Base-by-base conservation (phyloP, 2,888 invertebrate genomes). In the Cabera pusaria region DNA sequence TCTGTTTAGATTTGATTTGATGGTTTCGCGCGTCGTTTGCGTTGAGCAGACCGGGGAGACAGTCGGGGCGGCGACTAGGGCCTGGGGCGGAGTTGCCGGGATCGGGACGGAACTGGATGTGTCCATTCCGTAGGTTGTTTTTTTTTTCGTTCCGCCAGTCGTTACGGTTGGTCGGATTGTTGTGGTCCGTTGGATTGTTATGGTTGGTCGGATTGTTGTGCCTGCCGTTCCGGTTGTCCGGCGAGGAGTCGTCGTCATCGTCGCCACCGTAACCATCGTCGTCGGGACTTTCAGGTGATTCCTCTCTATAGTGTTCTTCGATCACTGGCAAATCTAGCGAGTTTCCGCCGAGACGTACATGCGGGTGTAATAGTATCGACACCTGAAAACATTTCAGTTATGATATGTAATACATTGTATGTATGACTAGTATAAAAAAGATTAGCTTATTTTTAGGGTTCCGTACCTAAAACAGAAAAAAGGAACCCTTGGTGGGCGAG, bases 301-400 rank as follows among this genome's bases (percentile, higher is more conserved):
- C 81, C 18, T 82, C 81, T 2, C 64, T 55, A 1, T 56, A 44
- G 27, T 74, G 72, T 32, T 83, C 84, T 0, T 68, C 65, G 6
- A 82, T 82, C 5, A 74, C 75, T 0, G 84, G 84, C 14, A 85
- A 48, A 39, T 85, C 84, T 1, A 84, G 58, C 0, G 85, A 85
- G 1, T 72, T 64, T 0, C 83, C 83, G 6, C 77, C 71, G 0
- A 61, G 59, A 0, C 81, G 61, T 1, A 79, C 66, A 40, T 72
- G 71, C 0, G 83, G 84, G 27, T 86, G 83, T 0, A 86, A 60
- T 3, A 86, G 49, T 2, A 83, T 73, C 2, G 86, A 86, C 0
- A 86, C 79, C 86, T 86, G 54, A 17, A 49, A 47, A 45, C 2
- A 17, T 19, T 7, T 9, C 22, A 18, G 4, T 21, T 18, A 14